A percentile compares a stretch with the other conserved stretches of the same genome.
These are phyloP conservation scores for Metopolophium dirhodum DNA, from an alignment of 1,140 invertebrate genomes.

Conservation along the genomic window DNA sequence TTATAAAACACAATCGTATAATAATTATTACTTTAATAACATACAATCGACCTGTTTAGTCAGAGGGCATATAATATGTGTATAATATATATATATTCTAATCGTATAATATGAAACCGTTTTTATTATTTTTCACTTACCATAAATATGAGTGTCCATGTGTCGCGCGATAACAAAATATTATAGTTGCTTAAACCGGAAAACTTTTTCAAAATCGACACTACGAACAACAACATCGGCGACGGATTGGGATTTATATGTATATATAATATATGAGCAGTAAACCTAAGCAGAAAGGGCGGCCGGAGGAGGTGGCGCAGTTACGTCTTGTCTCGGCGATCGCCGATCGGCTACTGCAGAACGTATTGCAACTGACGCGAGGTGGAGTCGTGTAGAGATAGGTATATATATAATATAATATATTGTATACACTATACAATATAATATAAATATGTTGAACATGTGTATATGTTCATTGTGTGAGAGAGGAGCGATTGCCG, in stretches of 20 bases:
- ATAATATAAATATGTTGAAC: neutral
- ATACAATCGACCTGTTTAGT: neutral
- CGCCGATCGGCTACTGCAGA: slow-evolving; percentile 23
- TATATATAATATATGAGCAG: neutral
- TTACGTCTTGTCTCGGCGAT: slow-evolving; percentile 29
- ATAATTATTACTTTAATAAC: neutral
- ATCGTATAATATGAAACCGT: neutral
- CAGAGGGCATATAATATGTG: neutral
- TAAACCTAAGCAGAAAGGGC: neutral
- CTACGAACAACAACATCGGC: neutral
- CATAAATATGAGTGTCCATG: slow-evolving; percentile 21
- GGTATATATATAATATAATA: neutral
- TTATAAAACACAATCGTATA: slow-evolving; percentile 7
- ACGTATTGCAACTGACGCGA: neutral
- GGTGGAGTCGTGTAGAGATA: neutral
- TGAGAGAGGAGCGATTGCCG: neutral
- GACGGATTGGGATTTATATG: neutral
- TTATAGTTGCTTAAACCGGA: neutral
- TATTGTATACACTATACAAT: neutral
- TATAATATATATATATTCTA: neutral
- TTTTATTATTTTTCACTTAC: slow-evolving; percentile 20
- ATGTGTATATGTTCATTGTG: neutral
- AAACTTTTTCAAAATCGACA: slow-evolving; percentile 4
- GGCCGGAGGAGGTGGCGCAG: neutral
- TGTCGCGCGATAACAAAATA: neutral